A percentile compares a stretch with the other conserved stretches of the same genome.
Conservation (phyloP, 2,888 invertebrate genomes). For the Tetheella fluctuosa region DNA sequence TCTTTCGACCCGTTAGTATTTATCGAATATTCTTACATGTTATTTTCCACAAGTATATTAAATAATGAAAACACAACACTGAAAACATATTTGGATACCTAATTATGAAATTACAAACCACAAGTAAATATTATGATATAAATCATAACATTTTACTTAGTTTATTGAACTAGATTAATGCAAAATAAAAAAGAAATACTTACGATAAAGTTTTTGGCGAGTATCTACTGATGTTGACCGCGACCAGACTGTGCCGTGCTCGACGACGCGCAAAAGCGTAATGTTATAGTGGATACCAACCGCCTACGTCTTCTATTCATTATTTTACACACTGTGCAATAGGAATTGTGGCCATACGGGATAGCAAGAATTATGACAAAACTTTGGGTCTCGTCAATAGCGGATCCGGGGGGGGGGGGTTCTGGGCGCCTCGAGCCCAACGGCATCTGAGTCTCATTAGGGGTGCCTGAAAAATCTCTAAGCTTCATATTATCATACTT, state of each 20-base stretch:
- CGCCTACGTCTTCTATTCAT: conserved; percentile 15
- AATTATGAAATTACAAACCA: neutral
- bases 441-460: no score
- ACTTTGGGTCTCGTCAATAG: neutral
- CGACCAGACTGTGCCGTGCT: conserved; percentile 11
- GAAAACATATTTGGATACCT: neutral
- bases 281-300: conserved; percentile 7
- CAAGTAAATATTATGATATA: neutral
- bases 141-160: neutral
- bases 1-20: no score
- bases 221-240: neutral
- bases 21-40: no score
- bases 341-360: neutral
- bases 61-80: neutral
- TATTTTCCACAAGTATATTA: neutral
- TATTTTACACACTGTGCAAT: conserved; percentile 17
- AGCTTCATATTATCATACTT: no score
- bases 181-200: neutral
- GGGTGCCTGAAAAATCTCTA: no score
- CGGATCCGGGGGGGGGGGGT: no score
- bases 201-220: neutral
- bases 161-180: neutral
- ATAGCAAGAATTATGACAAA: neutral
- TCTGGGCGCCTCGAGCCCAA: no score
- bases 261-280: conserved; percentile 15